Conservation (phyloP, 2,797 vertebrate genomes). For the Sebastes taczanowskii region DNA sequence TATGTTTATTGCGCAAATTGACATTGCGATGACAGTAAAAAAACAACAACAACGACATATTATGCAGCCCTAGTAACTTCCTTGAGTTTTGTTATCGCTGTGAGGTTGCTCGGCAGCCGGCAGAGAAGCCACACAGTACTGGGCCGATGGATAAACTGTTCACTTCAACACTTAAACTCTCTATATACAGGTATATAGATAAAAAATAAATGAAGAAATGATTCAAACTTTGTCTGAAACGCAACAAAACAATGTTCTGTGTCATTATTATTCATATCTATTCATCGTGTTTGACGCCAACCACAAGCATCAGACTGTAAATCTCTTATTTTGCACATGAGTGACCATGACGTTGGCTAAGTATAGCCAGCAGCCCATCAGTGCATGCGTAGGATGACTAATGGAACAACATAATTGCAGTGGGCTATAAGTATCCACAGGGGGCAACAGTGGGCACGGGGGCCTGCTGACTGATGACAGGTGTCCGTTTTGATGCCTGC, state of each 20-base stretch:
- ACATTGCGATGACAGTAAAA: not conserved
- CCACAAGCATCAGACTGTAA: constrained; percentile 34
- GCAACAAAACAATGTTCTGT: not conserved
- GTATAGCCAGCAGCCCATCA: constrained; percentile 61
- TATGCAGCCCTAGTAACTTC: not conserved
- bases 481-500: constrained; percentile 69
- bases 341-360: constrained; percentile 61
- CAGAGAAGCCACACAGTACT: not conserved
- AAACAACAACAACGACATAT: no score
- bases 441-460: constrained; percentile 62
- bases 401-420: constrained; percentile 74
- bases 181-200: not conserved
- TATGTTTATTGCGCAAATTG: not conserved
- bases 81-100: not conserved
- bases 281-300: constrained; percentile 43
- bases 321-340: constrained; percentile 41
- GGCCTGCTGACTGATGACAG: constrained; percentile 69
- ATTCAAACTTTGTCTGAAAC: not conserved
- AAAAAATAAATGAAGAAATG: no score
- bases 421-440: constrained; percentile 68
- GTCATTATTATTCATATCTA: constrained; percentile 26
- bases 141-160: not conserved
- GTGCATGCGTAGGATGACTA: constrained; percentile 71
- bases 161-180: not conserved
- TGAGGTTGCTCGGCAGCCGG: not conserved